Percentiles rank a stretch among this genome's conserved stretches.
phyloP scores from a whole-genome alignment of 1,140 invertebrate genomes.

The Brachionus koreanus region DNA sequence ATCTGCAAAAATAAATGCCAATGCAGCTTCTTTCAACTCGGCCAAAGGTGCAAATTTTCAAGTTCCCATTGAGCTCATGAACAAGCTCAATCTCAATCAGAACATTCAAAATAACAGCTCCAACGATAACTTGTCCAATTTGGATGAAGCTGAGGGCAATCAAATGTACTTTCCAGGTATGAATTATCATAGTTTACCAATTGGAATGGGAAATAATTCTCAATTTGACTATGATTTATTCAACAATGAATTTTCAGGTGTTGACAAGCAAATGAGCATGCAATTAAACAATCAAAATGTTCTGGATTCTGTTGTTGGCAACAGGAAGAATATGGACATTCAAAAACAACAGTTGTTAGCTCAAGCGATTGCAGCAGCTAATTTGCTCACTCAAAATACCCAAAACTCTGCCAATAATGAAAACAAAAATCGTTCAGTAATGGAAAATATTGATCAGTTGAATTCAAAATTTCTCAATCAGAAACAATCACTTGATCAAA shows the following conservation, averaged over 20 bases:
- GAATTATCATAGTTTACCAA: constrained; percentile 14
- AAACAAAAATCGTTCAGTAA: neutral
- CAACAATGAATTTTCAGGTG: constrained; percentile 1
- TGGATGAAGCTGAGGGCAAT: neutral
- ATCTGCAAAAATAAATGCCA: neutral
- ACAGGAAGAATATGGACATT: neutral
- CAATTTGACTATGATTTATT: constrained; percentile 28
- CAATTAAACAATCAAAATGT: neutral
- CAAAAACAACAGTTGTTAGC: constrained; percentile 14
- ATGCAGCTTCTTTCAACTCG: neutral
- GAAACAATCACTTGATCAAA: neutral
- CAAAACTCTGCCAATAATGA: neutral
- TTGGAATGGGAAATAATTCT: neutral
- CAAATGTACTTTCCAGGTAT: constrained; percentile 12
- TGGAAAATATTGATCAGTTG: constrained; percentile 37
- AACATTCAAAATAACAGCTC: neutral
- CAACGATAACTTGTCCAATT: neutral
- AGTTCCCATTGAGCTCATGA: neutral
- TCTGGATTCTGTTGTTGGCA: constrained; percentile 12
- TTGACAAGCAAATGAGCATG: constrained; percentile 8
- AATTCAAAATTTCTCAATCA: constrained; percentile 30
- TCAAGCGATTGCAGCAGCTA: constrained; percentile 14
- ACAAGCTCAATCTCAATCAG: neutral
- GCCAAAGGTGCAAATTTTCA: neutral
- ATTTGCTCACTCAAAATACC: neutral